Evolutionary conservation across 1,140 invertebrate species (phyloP), one percentile per base, ranked within the genome.

Genomic region (Teleogryllus occipitalis): DNA sequence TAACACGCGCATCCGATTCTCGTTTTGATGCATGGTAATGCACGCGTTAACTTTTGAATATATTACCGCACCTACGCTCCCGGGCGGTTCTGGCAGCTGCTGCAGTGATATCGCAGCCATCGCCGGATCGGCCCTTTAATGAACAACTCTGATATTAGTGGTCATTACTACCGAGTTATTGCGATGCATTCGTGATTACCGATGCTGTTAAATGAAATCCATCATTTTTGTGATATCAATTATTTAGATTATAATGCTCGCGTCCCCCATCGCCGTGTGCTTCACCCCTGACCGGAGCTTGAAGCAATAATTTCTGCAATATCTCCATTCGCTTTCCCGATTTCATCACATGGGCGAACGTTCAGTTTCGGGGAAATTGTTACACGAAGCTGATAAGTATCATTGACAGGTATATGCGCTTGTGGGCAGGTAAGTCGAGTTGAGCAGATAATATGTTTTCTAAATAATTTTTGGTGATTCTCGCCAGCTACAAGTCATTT

Each of bases 221-320:
- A 65, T 65, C 54, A 65, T 65, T 65, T 65, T 10, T 65, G 54
- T 65, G 54, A 65, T 65, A 65, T 65, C 54, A 65, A 65, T 65
- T 65, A 65, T 65, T 65, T 65, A 65, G 54, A 65, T 65, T 65
- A 65, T 65, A 65, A 65, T 14, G 54, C 54, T 18, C 54, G 10
- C 54, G 10, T 65, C 54, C 54, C 54, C 18, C 54, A 65, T 14
- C 7, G 54, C 54, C 54, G 54, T 65, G 54, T 65, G 7, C 54
- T 39, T 65, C 54, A 10, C 54, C 18, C 10, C 10, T 18, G 54
- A 10, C 54, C 10, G 10, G 54, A 14, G 54, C 54, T 65, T 10
- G 54, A 10, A 65, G 54, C 18, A 39, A 65, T 65, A 65, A 65
- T 65, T 65, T 65, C 54, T 14, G 54, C 54, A 65, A 65, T 65